Evolutionary conservation across 2,888 invertebrate genomes (phyloP).

Genomic region (Endomychus coccineus): DNA sequence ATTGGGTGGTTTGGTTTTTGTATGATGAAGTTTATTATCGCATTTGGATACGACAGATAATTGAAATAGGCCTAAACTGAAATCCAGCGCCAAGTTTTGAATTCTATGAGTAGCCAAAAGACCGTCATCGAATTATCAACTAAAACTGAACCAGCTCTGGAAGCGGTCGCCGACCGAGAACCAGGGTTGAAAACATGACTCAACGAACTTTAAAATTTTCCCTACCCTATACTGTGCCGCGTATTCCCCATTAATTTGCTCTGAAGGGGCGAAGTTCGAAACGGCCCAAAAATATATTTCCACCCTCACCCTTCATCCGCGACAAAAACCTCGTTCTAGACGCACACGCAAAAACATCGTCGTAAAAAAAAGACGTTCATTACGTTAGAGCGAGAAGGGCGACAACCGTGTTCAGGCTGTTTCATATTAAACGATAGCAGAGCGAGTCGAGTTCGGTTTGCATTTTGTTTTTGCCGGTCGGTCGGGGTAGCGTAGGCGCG

Average conservation of each 20-base stretch:
- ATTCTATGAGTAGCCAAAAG: too few species aligned
- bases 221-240: conserved; percentile 30
- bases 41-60: too few species aligned
- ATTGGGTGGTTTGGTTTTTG: background rate
- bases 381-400: conserved; percentile 20
- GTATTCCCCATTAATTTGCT: conserved; percentile 40
- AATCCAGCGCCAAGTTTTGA: too few species aligned
- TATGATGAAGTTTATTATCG: background rate
- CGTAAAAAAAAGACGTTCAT: conserved; percentile 23
- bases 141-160: too few species aligned
- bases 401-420: conserved; percentile 16
- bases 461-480: conserved; percentile 38
- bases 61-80: too few species aligned
- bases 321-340: conserved; percentile 29
- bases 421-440: conserved; percentile 10
- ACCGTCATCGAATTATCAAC: too few species aligned
- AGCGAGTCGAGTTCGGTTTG: conserved; percentile 15
- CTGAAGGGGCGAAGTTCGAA: conserved; percentile 35
- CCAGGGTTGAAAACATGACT: conserved; percentile 26
- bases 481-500: conserved; percentile 37
- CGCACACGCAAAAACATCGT: conserved; percentile 26
- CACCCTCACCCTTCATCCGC: conserved; percentile 22
- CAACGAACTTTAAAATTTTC: conserved; percentile 36
- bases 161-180: too few species aligned
- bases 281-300: conserved; percentile 37